Evolutionary conservation across 2,797 vertebrate species (phyloP).

Genomic region (Antrozous pallidus): DNA sequence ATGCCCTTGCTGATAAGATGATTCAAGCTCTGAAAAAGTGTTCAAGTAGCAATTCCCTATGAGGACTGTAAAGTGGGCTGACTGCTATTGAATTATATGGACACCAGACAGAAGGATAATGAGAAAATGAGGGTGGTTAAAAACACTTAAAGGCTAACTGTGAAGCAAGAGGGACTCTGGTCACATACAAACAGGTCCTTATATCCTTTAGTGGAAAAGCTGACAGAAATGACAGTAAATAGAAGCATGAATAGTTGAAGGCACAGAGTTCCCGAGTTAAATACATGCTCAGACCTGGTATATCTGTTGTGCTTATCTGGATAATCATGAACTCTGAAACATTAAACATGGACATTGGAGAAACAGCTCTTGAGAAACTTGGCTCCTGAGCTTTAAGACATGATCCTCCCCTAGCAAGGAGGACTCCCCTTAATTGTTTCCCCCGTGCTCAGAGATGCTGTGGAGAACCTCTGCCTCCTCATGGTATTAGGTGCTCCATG

Average conservation of each 20-base stretch:
- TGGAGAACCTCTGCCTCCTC: background rate
- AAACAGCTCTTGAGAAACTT: background rate
- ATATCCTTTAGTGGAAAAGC: background rate
- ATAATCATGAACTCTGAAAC: background rate
- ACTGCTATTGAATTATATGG: background rate
- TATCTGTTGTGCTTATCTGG: background rate
- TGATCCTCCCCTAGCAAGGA: accelerated
- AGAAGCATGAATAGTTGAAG: background rate
- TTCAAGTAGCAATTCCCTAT: background rate
- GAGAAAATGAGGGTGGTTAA: background rate
- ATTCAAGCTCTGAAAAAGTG: background rate
- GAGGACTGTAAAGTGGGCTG: background rate
- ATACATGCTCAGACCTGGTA: background rate
- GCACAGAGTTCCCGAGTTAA: background rate
- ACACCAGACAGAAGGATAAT: background rate
- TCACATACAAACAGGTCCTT: background rate
- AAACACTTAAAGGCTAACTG: background rate
- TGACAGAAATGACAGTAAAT: background rate
- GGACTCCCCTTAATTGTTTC: background rate
- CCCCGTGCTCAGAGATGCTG: background rate
- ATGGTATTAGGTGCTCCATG: background rate
- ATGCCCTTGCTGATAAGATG: background rate
- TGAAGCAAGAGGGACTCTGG: background rate
- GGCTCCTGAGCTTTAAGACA: background rate
- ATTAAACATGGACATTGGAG: background rate